Conservation (phyloP, 2,888 invertebrate genomes). For the Baronia brevicornis region DNA sequence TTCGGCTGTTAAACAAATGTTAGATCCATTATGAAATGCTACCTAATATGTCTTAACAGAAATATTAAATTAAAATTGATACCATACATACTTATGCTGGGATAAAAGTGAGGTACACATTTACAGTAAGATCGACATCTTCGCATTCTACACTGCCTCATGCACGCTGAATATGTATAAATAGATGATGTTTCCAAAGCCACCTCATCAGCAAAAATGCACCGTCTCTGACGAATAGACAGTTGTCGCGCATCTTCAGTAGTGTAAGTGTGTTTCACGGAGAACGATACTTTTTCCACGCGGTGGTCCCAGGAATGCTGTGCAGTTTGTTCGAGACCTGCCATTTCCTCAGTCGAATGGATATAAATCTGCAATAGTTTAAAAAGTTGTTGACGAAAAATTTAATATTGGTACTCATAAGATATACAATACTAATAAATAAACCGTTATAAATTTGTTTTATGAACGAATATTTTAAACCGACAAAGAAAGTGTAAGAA, state of each 20-base stretch:
- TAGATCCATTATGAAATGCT: too few relatives aligned
- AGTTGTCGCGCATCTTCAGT: conserved; percentile 84
- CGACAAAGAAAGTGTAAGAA: too few relatives aligned
- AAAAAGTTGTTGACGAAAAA: too few relatives aligned
- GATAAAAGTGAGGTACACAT: conserved; percentile 84
- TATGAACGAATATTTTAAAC: too few relatives aligned
- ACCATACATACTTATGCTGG: conserved; percentile 64
- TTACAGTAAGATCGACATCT: conserved; percentile 77
- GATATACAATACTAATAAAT: too few relatives aligned
- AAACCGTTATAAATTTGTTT: too few relatives aligned
- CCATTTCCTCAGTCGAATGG: conserved; percentile 81
- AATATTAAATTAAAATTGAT: conserved; percentile 1
- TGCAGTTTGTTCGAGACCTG: conserved; percentile 80
- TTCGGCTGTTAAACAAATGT: too few relatives aligned
- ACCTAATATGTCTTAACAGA: too few relatives aligned
- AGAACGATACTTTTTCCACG: conserved; percentile 78
- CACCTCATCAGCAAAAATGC: conserved; percentile 82
- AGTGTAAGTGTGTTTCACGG: conserved; percentile 85
- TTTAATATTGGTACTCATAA: too few relatives aligned
- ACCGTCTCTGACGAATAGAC: conserved; percentile 79
- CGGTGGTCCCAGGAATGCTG: conserved; percentile 81
- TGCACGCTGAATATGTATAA: conserved; percentile 84
- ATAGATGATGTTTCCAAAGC: conserved; percentile 74
- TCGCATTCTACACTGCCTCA: conserved; percentile 83
- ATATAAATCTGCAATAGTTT: conserved; percentile 77